Percentiles rank a stretch among this genome's conserved stretches.
These are phyloP conservation scores for Paratrypauchen microcephalus DNA, from an alignment of 2,797 vertebrate species.

Conservation along the genomic window DNA sequence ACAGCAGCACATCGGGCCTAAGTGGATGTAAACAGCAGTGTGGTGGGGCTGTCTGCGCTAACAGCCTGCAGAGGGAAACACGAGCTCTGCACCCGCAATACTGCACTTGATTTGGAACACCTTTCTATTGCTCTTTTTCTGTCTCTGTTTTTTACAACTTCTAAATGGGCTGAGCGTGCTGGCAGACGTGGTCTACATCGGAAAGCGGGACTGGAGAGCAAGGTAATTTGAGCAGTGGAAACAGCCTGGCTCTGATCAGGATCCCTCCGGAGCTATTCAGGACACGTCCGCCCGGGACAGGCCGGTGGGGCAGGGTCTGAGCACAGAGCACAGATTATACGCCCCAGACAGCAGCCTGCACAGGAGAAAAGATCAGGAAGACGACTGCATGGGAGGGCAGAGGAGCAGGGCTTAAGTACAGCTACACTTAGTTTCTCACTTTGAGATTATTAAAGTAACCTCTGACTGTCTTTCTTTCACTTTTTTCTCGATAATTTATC, in stretches of 20 bases:
- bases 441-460: not conserved
- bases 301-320: conserved; percentile 37
- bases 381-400: conserved; percentile 4
- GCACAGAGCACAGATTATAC: conserved; percentile 48
- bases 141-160: conserved; percentile 35
- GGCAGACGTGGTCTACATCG: conserved; percentile 27
- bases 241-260: conserved; percentile 29
- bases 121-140: conserved; percentile 8
- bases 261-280: conserved; percentile 40
- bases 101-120: conserved; percentile 37
- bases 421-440: conserved; percentile 1
- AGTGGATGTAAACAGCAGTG: conserved; percentile 51
- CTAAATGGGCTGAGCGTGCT: conserved; percentile 36
- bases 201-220: conserved; percentile 29
- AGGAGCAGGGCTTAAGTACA: not conserved
- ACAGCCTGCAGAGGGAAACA: conserved; percentile 37
- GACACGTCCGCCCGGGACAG: conserved; percentile 38
- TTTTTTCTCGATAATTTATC: too few species aligned
- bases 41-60: conserved; percentile 38
- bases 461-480: conserved; percentile 10
- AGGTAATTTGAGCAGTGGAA: conserved; percentile 29
- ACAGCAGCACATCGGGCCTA: conserved; percentile 32
- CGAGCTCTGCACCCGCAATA: conserved; percentile 38
- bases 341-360: conserved; percentile 33
- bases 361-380: conserved; percentile 19